Base-by-base conservation (phyloP, 2,888 invertebrate species). In the Pyrrhosoma nymphula region DNA sequence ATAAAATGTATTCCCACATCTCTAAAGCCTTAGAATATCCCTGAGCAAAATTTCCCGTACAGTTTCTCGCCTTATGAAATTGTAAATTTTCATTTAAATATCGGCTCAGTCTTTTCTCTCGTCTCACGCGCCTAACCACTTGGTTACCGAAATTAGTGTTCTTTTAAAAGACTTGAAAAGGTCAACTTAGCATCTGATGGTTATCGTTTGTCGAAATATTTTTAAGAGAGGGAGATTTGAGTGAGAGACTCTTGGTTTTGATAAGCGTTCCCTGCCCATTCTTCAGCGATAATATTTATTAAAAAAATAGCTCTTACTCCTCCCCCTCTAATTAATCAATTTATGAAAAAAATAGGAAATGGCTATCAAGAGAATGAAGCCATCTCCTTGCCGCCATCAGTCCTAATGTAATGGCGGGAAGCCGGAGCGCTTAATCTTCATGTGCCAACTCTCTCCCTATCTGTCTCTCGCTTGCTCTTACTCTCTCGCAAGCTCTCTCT, bases 331-430 rank as follows among this genome's bases (percentile, higher is more conserved):
- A 93, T 93, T 93, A 93, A 93, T 93, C 93, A 93, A 69, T 93
- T 93, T 93, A 47, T 63, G 39, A 69, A 91, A 91, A 91, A 89
- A 89, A 89, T 26, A 55, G 89, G 63, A 39, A 91, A 75, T 16
- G 82, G 89, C 26, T 47, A 93, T 93, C 69, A 93, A 47, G 93
- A 47, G 93, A 75, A 93, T 93, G 93, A 93, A 93, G 93, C 93
- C 93, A 47, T 93, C 69, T 89, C 56, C 89, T 89, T 23, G 89
- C 47, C 47, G 8, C 93, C 93, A 93, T 93, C 93, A 93, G 93
- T 93, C 93, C 47, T 93, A 93, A 93, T 93, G 93, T 47, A 93
- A 47, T 69, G 69, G 93, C 55, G 69, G 93, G 47, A 56, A 89
- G 56, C 55, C 89, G 26, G 89, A 56, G 56, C 89, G 89, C 56